Evolutionary conservation across 2,888 invertebrate genomes (phyloP), one percentile per base, ranked within the genome.

Genomic region (Helicoverpa assulta): DNA sequence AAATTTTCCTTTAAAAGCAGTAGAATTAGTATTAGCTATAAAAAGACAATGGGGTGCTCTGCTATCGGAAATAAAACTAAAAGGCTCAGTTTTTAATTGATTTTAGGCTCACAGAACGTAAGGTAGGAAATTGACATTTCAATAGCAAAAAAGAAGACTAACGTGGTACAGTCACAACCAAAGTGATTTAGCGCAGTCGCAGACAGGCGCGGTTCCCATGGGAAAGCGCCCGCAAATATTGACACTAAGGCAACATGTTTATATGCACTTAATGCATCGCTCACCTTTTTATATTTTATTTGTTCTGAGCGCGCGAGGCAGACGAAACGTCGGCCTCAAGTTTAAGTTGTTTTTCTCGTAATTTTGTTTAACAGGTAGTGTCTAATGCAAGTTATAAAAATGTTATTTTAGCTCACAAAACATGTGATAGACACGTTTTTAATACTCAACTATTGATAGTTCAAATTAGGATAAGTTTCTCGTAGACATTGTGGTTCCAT

Each of bases 241-340:
- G 95, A 95, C 95, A 95, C 94, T 93, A 91, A 92, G 90, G 91
- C 91, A 93, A 94, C 94, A 95, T 94, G 95, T 95, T 95, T 95
- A 95, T 95, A 94, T 93, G 94, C 95, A 93, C 95, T 95, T 95
- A 95, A 95, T 95, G 95, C 95, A 93, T 90, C 94, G 93, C 93
- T 91, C 94, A 93, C 92, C 93, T 94, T 94, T 94, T 94, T 94
- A 92, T 91, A 93, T 94, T 92, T 93, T 94, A 93, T 95, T 95
- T 95, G 95, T 90, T 92, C 86, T 88, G 89, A 90, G 86, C 92
- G 91, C 89, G 91, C 91, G 86, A 88, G 91, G 92, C 93, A 95
- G 95, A 95, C 95, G 92, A 86, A 89, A 79, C 93, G 95, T 93
- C 95, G 93, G 92, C 91, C 89, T 89, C 90, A 86, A 89, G 89